Evolutionary conservation across 2,888 invertebrate species (phyloP).

Genomic region (Scrobipalpa atriplicella): DNA sequence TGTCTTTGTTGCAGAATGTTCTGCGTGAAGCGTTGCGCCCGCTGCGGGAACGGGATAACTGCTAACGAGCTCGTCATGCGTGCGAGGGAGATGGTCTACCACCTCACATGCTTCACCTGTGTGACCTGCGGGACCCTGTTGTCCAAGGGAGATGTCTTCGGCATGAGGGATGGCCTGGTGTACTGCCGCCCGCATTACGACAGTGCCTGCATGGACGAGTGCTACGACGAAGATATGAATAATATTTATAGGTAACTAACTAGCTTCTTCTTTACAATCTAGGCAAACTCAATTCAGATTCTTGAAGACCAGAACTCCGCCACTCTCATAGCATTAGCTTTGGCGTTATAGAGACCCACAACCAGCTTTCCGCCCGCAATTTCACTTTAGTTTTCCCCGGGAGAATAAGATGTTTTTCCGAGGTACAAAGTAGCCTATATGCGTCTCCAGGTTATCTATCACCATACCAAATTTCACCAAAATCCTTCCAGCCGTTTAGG

Average conservation of each 20-base stretch:
- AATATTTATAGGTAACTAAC: constrained; percentile 67
- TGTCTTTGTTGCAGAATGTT: constrained; percentile 88
- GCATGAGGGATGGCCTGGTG: constrained; percentile 91
- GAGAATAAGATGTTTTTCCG: too few relatives aligned
- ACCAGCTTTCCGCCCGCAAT: too few relatives aligned
- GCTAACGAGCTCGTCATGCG: constrained; percentile 96
- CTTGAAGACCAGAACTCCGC: too few relatives aligned
- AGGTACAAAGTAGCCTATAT: too few relatives aligned
- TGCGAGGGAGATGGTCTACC: constrained; percentile 93
- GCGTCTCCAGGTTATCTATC: too few relatives aligned
- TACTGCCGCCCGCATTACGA: constrained; percentile 86
- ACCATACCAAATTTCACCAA: too few relatives aligned
- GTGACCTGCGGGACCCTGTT: constrained; percentile 91
- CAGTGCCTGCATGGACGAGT: constrained; percentile 83
- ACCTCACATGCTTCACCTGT: constrained; percentile 95
- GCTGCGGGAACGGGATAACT: constrained; percentile 92
- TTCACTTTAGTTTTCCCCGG: too few relatives aligned
- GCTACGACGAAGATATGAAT: constrained; percentile 83
- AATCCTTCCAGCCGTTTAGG: too few relatives aligned
- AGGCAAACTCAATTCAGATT: too few relatives aligned
- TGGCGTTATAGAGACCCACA: too few relatives aligned
- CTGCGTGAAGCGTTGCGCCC: constrained; percentile 92
- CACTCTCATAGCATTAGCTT: too few relatives aligned
- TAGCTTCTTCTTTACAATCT: neutral
- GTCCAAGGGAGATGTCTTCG: constrained; percentile 95